Conservation (phyloP, 2,888 invertebrate genomes). For the Hoplodrina blanda region DNA sequence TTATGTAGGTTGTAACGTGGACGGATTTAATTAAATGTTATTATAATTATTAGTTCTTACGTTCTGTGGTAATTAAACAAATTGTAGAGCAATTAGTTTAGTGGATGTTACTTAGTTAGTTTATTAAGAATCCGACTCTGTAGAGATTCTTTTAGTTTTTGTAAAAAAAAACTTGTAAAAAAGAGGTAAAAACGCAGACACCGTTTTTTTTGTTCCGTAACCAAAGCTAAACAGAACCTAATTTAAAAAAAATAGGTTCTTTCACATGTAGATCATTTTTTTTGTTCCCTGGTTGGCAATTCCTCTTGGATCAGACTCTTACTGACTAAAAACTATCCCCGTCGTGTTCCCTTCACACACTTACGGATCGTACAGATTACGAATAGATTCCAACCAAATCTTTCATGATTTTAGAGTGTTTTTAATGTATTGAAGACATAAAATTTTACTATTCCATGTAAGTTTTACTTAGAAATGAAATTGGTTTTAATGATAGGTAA, state of each 20-base stretch:
- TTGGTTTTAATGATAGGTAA: too few relatives aligned
- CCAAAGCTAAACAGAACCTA: too few relatives aligned
- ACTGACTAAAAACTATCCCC: too few relatives aligned
- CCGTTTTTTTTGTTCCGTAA: too few relatives aligned
- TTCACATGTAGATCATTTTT: too few relatives aligned
- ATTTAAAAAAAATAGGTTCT: too few relatives aligned
- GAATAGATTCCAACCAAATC: too few relatives aligned
- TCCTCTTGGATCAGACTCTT: too few relatives aligned
- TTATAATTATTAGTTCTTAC: conserved; percentile 11
- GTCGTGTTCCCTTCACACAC: too few relatives aligned
- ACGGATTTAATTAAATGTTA: conserved; percentile 13
- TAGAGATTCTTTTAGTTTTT: background rate
- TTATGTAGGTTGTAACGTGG: conserved; percentile 24
- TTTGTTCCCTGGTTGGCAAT: too few relatives aligned
- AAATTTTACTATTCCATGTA: background rate
- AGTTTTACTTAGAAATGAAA: background rate
- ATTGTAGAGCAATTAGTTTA: conserved; percentile 17
- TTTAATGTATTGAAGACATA: background rate
- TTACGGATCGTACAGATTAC: too few relatives aligned
- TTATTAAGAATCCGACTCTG: background rate
- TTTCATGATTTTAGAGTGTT: too few relatives aligned
- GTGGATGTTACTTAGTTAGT: background rate
- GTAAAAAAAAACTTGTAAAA: background rate
- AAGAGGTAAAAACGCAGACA: background rate
- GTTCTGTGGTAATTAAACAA: conserved; percentile 29